Evolutionary conservation across 2,888 invertebrate species (phyloP).

Genomic region (Metallyticus violacea): DNA sequence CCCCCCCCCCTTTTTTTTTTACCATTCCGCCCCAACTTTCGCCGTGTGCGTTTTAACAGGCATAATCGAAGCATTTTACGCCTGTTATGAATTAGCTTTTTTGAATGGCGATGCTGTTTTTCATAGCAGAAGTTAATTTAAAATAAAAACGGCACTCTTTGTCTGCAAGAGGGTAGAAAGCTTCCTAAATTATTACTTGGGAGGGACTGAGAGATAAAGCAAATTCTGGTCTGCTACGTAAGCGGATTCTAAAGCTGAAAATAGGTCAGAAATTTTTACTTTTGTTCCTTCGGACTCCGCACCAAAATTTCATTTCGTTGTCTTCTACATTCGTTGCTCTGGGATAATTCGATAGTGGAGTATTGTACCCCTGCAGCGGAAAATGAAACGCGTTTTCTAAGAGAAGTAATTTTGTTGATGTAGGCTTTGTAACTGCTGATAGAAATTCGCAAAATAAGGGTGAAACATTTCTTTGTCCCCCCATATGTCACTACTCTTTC

Average conservation of each 20-base stretch:
- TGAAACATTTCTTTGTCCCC: too few relatives aligned
- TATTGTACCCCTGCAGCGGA: background rate
- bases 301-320: background rate
- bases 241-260: background rate
- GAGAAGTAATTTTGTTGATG: background rate
- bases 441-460: background rate
- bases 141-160: background rate
- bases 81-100: background rate
- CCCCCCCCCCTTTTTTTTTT: too few relatives aligned
- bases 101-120: background rate
- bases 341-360: background rate
- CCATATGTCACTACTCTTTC: too few relatives aligned
- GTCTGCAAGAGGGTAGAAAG: background rate
- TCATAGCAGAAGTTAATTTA: background rate
- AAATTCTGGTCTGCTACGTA: background rate
- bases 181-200: background rate
- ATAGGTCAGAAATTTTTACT: background rate
- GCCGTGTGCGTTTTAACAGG: background rate
- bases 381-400: background rate
- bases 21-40: too few relatives aligned
- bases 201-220: background rate
- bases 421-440: too few relatives aligned
- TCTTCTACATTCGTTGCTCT: background rate
- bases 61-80: background rate
- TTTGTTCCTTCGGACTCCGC: background rate